A percentile compares a stretch with the other conserved stretches of the same genome.
Evolutionary conservation across 2,113 vertebrate genomes (phyloP).

Genomic region (Callorhinus ursinus): DNA sequence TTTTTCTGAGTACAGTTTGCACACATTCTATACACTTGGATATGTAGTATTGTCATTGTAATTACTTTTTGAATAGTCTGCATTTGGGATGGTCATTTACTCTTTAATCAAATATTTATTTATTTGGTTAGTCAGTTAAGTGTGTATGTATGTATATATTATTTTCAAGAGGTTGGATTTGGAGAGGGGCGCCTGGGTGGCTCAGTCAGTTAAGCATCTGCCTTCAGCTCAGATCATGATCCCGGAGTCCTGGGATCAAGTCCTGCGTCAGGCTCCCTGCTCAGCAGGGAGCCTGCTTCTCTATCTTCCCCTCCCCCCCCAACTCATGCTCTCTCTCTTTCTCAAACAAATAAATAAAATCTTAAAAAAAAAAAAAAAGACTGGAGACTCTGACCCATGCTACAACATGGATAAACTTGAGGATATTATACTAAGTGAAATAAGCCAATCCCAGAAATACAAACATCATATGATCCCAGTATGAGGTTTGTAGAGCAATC

Average conservation of each 20-base stretch:
- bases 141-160: background rate
- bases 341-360: too few relatives aligned
- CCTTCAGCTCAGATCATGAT: too few relatives aligned
- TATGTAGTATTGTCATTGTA: background rate
- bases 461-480: accelerated
- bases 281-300: too few relatives aligned
- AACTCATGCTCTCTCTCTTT: too few relatives aligned
- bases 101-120: background rate
- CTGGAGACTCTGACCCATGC: background rate
- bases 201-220: too few relatives aligned
- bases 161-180: background rate
- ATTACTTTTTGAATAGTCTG: background rate
- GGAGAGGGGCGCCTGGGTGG: background rate
- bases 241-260: too few relatives aligned
- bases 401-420: accelerated
- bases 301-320: too few relatives aligned
- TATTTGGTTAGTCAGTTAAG: background rate
- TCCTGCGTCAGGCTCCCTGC: too few relatives aligned
- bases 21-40: background rate
- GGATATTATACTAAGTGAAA: accelerated
- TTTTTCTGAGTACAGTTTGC: background rate
- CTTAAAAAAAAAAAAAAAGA: background rate
- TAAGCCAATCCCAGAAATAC: background rate
- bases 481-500: accelerated
- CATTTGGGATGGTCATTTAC: background rate